Percentiles rank a stretch among this genome's conserved stretches.
Conservation (phyloP, 1,140 invertebrate genomes). For the Daktulosphaira vitifoliae region DNA sequence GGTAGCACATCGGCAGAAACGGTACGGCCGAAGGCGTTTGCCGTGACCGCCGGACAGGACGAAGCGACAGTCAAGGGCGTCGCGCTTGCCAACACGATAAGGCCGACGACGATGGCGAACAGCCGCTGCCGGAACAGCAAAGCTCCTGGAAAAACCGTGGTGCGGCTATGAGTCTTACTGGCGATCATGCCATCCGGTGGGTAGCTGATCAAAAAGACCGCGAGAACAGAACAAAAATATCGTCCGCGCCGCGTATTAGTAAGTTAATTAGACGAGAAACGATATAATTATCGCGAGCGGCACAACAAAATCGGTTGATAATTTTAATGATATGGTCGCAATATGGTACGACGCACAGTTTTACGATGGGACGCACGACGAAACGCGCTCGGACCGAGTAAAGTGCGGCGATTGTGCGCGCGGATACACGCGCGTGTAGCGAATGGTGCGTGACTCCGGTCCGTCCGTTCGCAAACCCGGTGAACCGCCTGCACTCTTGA, state of each 20-base stretch:
- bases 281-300: background rate
- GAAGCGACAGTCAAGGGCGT: background rate
- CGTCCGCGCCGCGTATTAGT: no score
- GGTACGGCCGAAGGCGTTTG: background rate
- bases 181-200: constrained; percentile 34
- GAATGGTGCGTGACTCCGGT: constrained; percentile 13
- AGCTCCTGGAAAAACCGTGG: constrained; percentile 35
- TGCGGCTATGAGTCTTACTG: constrained; percentile 36
- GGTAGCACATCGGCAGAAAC: constrained; percentile 49
- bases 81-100: background rate
- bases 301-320: background rate
- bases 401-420: constrained; percentile 10
- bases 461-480: background rate
- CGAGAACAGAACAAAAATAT: background rate
- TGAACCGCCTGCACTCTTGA: no score
- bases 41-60: background rate
- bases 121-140: constrained; percentile 13
- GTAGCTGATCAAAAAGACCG: background rate
- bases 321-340: background rate
- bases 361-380: background rate
- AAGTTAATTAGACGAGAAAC: no score
- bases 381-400: background rate
- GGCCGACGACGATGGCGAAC: constrained; percentile 24
- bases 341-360: background rate
- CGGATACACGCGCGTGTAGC: constrained; percentile 10